A percentile compares a stretch with the other conserved stretches of the same genome.
phyloP scores from a whole-genome alignment of 2,113 vertebrate genomes.

The Lagopus leucura region DNA sequence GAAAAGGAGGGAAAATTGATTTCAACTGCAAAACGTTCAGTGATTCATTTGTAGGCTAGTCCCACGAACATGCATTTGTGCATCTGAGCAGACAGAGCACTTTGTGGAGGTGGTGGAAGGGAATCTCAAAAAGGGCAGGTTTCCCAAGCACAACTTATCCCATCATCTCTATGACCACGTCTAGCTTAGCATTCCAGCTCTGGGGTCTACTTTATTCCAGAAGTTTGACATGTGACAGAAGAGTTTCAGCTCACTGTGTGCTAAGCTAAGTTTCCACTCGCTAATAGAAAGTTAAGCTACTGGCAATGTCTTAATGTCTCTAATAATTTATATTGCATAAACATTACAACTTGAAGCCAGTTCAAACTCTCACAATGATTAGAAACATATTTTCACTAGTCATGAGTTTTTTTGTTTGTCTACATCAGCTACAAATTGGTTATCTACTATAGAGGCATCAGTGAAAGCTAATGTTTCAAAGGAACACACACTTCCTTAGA shows the following conservation, averaged over 20 bases:
- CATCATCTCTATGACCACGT: background rate
- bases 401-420: constrained; percentile 16
- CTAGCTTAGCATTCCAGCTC: background rate
- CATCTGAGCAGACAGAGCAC: background rate
- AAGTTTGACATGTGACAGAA: background rate
- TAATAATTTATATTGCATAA: constrained; percentile 54
- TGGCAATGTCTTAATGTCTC: constrained; percentile 7
- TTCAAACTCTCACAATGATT: constrained; percentile 40
- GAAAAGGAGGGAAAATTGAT: background rate
- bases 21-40: background rate
- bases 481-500: background rate
- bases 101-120: background rate
- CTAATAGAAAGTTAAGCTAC: constrained; percentile 3
- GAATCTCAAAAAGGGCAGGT: accelerated
- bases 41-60: background rate
- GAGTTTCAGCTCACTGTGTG: background rate
- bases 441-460: constrained; percentile 8
- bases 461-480: background rate
- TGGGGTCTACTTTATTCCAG: background rate
- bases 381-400: constrained; percentile 55
- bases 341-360: constrained; percentile 50
- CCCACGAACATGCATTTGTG: background rate
- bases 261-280: constrained; percentile 14
- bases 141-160: background rate
- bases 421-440: constrained; percentile 15